Evolutionary conservation across 2,888 invertebrate species (phyloP).

Genomic region (Hyalella azteca): DNA sequence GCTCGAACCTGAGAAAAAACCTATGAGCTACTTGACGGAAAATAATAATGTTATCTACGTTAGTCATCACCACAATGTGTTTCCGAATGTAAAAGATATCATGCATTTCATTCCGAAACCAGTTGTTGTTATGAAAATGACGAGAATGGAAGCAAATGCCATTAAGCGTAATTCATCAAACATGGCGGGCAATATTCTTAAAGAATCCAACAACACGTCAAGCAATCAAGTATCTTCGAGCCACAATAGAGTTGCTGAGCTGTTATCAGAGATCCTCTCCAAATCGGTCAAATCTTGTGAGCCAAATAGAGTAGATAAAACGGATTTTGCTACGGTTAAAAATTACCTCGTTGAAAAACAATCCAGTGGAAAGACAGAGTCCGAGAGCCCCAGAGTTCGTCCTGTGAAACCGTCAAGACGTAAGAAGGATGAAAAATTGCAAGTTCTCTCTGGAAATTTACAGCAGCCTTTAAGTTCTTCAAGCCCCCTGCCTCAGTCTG

Average conservation of each 20-base stretch:
- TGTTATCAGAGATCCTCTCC: neutral
- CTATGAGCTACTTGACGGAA: conserved; percentile 55
- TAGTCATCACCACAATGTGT: conserved; percentile 52
- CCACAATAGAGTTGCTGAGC: neutral
- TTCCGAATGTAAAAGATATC: conserved; percentile 51
- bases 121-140: conserved; percentile 47
- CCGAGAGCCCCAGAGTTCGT: too few species aligned
- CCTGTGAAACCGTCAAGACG: too few species aligned
- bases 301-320: too few species aligned
- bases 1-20: conserved; percentile 52
- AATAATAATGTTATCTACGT: conserved; percentile 56
- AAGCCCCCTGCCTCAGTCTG: too few species aligned
- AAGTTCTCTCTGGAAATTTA: too few species aligned
- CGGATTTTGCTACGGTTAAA: too few species aligned
- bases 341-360: too few species aligned
- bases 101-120: conserved; percentile 49
- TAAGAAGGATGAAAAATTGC: too few species aligned
- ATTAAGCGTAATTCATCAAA: neutral
- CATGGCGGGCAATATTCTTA: neutral
- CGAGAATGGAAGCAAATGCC: conserved; percentile 21
- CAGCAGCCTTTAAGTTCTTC: too few species aligned
- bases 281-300: conserved; percentile 9
- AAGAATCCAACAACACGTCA: neutral
- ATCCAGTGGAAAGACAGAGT: too few species aligned
- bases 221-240: neutral